These are phyloP conservation scores for Rhingia campestris DNA, from an alignment of 2,888 invertebrate genomes.

Conservation along the genomic window DNA sequence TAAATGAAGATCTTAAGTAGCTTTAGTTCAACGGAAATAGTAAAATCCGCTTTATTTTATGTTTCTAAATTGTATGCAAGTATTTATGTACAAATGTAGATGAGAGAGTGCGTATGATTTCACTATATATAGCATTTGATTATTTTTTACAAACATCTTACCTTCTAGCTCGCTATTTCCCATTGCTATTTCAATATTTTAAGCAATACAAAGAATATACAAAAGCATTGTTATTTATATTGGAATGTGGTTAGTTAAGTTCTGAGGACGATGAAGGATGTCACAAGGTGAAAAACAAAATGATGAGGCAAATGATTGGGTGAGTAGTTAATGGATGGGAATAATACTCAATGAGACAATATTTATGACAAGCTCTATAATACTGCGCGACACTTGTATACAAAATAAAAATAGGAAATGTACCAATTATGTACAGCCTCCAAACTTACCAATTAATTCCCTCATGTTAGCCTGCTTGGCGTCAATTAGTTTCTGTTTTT, in stretches of 20 bases:
- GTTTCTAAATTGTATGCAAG: neutral
- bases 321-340: constrained; percentile 9
- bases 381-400: constrained; percentile 22
- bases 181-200: constrained; percentile 75
- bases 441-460: constrained; percentile 89
- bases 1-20: no score
- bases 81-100: constrained; percentile 26
- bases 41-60: no score
- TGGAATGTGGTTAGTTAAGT: constrained; percentile 41
- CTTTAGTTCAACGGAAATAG: no score
- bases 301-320: constrained; percentile 20
- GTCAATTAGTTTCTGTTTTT: constrained; percentile 89
- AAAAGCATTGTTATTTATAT: constrained; percentile 71
- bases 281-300: neutral
- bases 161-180: constrained; percentile 78
- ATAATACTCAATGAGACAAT: neutral
- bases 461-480: constrained; percentile 91
- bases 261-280: constrained; percentile 19
- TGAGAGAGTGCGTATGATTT: constrained; percentile 17
- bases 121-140: constrained; percentile 11
- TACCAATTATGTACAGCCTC: constrained; percentile 26
- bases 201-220: constrained; percentile 74
- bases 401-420: constrained; percentile 16
- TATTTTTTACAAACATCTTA: constrained; percentile 73
- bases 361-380: constrained; percentile 7